Conservation (phyloP, 2,113 vertebrate species). For the Melanotaenia duboulayi region DNA sequence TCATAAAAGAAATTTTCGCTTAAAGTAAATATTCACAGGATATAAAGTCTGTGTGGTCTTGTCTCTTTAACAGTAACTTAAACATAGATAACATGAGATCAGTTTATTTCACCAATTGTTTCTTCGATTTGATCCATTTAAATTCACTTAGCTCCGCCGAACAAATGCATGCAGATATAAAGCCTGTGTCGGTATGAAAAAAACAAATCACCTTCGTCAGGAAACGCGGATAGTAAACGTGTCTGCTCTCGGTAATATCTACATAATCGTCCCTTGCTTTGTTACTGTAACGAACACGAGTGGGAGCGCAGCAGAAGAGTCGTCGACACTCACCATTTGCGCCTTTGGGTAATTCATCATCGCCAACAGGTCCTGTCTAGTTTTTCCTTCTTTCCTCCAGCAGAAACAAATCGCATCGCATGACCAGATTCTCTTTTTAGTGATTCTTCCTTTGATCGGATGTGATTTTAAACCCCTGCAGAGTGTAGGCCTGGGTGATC, state of each 20-base stretch:
- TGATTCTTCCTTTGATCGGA: conserved; percentile 20
- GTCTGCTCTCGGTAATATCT: not conserved
- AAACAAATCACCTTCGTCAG: not conserved
- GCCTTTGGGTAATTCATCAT: conserved; percentile 84
- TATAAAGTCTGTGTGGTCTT: not conserved
- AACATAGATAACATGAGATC: not conserved
- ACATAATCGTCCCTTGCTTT: conserved; percentile 52
- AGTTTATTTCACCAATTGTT: not conserved
- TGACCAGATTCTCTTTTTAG: conserved; percentile 37
- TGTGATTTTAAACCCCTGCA: conserved; percentile 40
- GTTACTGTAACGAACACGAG: conserved; percentile 75
- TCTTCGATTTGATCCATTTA: not conserved
- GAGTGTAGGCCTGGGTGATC: conserved; percentile 44
- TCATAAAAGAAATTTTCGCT: not conserved
- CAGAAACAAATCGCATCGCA: conserved; percentile 65
- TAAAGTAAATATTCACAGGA: not conserved
- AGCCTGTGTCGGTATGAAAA: too few species aligned
- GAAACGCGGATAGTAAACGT: not conserved
- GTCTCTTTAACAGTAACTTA: not conserved
- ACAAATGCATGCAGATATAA: not conserved
- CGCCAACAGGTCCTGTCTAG: conserved; percentile 66
- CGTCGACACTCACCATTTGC: conserved; percentile 85
- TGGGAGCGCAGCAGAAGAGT: conserved; percentile 36
- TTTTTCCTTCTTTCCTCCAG: conserved; percentile 44
- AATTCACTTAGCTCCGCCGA: not conserved